phyloP scores from a whole-genome alignment of 2,113 vertebrate species.

The Chlorodrepanis virens region DNA sequence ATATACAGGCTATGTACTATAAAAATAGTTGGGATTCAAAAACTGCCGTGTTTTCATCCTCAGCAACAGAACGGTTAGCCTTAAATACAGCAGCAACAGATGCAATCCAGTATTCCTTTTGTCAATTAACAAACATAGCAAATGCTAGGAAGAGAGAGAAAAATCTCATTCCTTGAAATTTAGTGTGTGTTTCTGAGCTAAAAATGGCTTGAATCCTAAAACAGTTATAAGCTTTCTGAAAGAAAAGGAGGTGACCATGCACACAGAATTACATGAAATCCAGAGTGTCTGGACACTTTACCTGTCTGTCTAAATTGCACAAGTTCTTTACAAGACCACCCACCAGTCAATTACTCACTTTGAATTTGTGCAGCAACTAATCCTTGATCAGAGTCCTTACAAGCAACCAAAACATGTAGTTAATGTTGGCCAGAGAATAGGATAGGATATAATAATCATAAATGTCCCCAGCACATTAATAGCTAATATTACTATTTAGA shows the following conservation, averaged over 20 bases:
- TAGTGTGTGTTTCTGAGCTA: not conserved
- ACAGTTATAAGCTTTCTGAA: not conserved
- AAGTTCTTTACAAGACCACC: not conserved
- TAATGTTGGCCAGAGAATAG: not conserved
- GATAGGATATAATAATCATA: not conserved
- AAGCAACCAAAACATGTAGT: not conserved
- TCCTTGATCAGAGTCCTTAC: not conserved
- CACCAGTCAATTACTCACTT: not conserved
- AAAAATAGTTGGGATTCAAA: not conserved
- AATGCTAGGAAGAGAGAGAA: not conserved
- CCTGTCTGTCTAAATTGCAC: not conserved
- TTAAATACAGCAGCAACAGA: not conserved
- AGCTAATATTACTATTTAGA: not conserved
- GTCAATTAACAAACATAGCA: not conserved
- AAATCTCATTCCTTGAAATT: not conserved
- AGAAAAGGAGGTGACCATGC: not conserved
- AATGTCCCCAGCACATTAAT: not conserved
- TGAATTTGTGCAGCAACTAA: not conserved
- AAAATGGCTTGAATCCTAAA: not conserved
- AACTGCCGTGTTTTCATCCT: not conserved
- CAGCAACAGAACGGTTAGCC: not conserved
- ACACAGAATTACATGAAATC: not conserved
- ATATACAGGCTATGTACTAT: not conserved
- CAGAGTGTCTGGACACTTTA: not conserved
- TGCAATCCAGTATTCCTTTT: conserved; percentile 1